Percentiles rank a stretch among this genome's conserved stretches.
These are phyloP conservation scores for Diorhabda carinulata DNA, from an alignment of 1,140 invertebrate genomes.

Conservation along the genomic window DNA sequence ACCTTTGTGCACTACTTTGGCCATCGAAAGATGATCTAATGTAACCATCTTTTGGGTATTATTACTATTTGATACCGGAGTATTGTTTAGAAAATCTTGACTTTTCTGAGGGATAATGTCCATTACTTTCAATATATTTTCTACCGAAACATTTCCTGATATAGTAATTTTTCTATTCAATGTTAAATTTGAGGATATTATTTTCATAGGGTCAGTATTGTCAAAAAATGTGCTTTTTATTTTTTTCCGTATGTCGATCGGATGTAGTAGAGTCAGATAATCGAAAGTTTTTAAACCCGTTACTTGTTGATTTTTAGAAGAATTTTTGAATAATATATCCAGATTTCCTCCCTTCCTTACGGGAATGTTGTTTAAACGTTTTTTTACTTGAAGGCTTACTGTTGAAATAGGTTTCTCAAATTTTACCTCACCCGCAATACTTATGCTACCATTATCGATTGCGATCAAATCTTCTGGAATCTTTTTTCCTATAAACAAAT, in stretches of 20 bases:
- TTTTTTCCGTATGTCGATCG: slow-evolving; percentile 43
- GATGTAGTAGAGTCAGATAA: slow-evolving; percentile 44
- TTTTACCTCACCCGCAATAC: slow-evolving; percentile 47
- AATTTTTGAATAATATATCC: slow-evolving; percentile 46
- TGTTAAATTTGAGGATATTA: slow-evolving; percentile 41
- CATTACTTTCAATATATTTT: slow-evolving; percentile 34
- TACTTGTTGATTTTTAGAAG: slow-evolving; percentile 45
- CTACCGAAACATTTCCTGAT: slow-evolving; percentile 45
- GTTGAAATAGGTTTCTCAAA: slow-evolving; percentile 40
- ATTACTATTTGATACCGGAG: background rate
- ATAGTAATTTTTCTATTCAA: slow-evolving; percentile 47
- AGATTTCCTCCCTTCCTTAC: slow-evolving; percentile 45
- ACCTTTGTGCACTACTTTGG: slow-evolving; percentile 23
- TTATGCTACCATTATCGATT: slow-evolving; percentile 40
- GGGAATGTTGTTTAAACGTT: slow-evolving; percentile 47
- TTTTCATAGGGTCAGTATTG: slow-evolving; percentile 46
- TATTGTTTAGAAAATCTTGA: background rate
- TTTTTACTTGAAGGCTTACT: slow-evolving; percentile 43
- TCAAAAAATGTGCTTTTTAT: slow-evolving; percentile 44
- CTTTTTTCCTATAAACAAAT: slow-evolving; percentile 20
- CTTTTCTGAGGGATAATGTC: slow-evolving; percentile 39
- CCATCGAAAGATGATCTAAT: background rate
- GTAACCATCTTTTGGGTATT: background rate
- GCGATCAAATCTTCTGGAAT: slow-evolving; percentile 38
- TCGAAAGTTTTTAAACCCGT: slow-evolving; percentile 46